Conservation (phyloP, 23 tunicate genomes). For the Halocynthia aurantium region DNA sequence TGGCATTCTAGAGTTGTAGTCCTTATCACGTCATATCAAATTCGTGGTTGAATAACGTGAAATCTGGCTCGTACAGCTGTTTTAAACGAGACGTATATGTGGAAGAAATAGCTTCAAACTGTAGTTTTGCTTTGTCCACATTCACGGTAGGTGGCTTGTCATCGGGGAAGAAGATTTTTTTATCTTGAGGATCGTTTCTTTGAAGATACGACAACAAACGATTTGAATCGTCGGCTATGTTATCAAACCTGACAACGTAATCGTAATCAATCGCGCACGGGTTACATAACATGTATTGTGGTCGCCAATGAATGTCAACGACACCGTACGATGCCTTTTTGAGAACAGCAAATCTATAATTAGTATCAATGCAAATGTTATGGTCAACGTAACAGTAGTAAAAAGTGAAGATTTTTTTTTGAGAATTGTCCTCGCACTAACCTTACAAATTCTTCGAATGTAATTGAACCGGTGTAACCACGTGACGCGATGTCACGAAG, state of each 20-base stretch:
- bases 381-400: too few relatives aligned
- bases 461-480: conserved; percentile 7
- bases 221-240: conserved; percentile 42
- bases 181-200: neutral
- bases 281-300: conserved; percentile 50
- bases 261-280: conserved; percentile 62
- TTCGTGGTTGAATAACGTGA: too few relatives aligned
- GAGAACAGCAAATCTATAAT: too few relatives aligned
- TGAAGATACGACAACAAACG: conserved; percentile 47
- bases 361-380: too few relatives aligned
- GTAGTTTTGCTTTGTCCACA: too few relatives aligned
- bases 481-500: conserved; percentile 2
- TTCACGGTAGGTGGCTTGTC: conserved; percentile 3
- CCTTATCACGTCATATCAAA: too few relatives aligned
- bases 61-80: too few relatives aligned
- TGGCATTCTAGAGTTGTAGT: too few relatives aligned
- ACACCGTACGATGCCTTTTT: neutral
- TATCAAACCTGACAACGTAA: conserved; percentile 62
- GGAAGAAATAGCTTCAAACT: too few relatives aligned
- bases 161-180: conserved; percentile 35
- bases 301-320: conserved; percentile 85
- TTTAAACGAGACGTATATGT: too few relatives aligned
- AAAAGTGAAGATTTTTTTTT: too few relatives aligned
- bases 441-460: conserved; percentile 24
- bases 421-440: neutral